These are phyloP conservation scores for Gavia stellata DNA, from an alignment of 2,113 vertebrate genomes.

Conservation along the genomic window DNA sequence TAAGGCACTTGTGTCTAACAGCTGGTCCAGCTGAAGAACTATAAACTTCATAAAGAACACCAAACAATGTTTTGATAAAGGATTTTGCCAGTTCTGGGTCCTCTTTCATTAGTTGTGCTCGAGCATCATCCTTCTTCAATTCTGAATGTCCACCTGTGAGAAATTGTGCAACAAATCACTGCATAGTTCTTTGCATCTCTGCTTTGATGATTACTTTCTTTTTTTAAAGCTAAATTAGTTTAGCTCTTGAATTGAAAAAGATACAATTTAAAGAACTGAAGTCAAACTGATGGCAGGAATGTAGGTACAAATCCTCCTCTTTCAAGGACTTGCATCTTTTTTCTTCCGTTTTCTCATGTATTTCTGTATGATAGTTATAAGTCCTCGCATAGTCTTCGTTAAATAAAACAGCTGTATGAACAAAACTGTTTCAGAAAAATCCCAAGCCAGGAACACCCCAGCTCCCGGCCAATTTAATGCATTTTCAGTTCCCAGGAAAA, in stretches of 20 bases:
- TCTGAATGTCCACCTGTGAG: slow-evolving; percentile 88
- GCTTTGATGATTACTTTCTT: neutral
- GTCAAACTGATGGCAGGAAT: neutral
- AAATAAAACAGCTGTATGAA: neutral
- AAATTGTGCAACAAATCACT: neutral
- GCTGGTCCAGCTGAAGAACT: slow-evolving; percentile 98
- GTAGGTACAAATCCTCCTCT: neutral
- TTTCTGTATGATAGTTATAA: neutral
- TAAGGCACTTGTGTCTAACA: slow-evolving; percentile 99
- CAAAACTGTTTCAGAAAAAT: neutral
- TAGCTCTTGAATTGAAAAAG: neutral
- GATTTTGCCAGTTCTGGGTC: slow-evolving; percentile 97
- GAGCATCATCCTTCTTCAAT: slow-evolving; percentile 93
- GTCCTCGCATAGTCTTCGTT: accelerated
- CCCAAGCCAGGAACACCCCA: neutral
- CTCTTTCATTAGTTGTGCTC: slow-evolving; percentile 98
- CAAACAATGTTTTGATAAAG: slow-evolving; percentile 98
- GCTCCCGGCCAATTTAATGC: neutral
- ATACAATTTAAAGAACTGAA: neutral
- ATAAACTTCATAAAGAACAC: slow-evolving; percentile 99
- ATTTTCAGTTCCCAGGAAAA: neutral
- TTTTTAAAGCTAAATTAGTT: neutral
- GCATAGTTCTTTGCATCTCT: neutral
- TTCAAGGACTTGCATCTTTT: neutral
- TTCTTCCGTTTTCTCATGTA: neutral